A percentile compares a stretch with the other conserved stretches of the same genome.
phyloP scores from a whole-genome alignment of 92 coral and sea anemone genomes.

The Zoanthus gigantus region DNA sequence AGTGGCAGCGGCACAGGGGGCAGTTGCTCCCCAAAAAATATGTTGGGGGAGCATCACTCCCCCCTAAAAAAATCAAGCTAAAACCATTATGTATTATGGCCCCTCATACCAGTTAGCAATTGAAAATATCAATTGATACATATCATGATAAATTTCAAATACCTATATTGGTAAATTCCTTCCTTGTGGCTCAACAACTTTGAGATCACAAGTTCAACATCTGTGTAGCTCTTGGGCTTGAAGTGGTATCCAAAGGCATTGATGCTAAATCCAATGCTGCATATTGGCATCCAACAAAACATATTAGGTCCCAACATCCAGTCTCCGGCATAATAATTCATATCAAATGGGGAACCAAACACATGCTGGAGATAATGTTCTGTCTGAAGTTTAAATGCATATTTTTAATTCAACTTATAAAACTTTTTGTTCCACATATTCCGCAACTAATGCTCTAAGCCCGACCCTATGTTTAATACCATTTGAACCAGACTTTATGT shows the following conservation, averaged over 20 bases:
- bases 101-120: too few relatives aligned
- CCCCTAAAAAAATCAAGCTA: too few relatives aligned
- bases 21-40: too few relatives aligned
- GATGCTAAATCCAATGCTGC: constrained; percentile 59
- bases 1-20: too few relatives aligned
- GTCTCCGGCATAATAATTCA: constrained; percentile 89
- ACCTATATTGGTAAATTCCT: constrained; percentile 82
- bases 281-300: constrained; percentile 94
- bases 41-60: too few relatives aligned
- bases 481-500: too few relatives aligned
- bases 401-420: too few relatives aligned
- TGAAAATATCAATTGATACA: too few relatives aligned
- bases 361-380: constrained; percentile 82
- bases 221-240: constrained; percentile 68
- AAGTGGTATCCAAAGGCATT: constrained; percentile 66
- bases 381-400: constrained; percentile 56
- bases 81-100: too few relatives aligned
- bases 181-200: constrained; percentile 66
- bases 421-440: too few relatives aligned
- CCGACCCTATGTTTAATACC: too few relatives aligned
- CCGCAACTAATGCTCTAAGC: too few relatives aligned
- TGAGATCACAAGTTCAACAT: constrained; percentile 70
- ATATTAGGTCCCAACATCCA: constrained; percentile 95
- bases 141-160: not conserved
- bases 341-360: constrained; percentile 87